Conservation (phyloP, 1,140 invertebrate genomes). For the Euwallacea fornicatus region DNA sequence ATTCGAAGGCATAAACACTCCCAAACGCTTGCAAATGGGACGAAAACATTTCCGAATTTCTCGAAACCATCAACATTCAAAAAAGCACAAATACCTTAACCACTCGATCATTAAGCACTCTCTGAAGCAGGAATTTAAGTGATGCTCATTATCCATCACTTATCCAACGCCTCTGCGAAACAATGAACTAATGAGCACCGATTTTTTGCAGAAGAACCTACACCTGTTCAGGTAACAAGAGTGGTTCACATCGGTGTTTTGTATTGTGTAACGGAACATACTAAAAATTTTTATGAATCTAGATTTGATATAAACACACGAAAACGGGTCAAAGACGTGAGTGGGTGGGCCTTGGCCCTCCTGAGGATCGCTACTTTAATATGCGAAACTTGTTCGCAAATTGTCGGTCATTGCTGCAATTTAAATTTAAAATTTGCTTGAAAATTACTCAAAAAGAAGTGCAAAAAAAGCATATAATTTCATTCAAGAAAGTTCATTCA, state of each 20-base stretch:
- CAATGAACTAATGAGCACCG: constrained; percentile 10
- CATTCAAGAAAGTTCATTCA: constrained; percentile 10
- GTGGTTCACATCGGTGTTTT: too few species aligned
- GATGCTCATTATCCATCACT: constrained; percentile 10
- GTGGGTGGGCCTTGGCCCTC: constrained; percentile 30
- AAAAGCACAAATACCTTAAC: too few species aligned
- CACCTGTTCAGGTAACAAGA: too few species aligned
- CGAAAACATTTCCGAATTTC: too few species aligned
- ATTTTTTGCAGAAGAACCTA: neutral
- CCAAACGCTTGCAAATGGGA: too few species aligned
- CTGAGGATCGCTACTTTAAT: constrained; percentile 23
- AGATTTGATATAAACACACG: neutral
- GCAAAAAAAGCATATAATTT: neutral
- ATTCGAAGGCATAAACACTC: too few species aligned
- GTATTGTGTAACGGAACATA: too few species aligned
- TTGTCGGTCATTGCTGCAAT: constrained; percentile 11
- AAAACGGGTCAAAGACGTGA: constrained; percentile 36
- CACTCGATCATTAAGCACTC: too few species aligned
- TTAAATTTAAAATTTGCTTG: neutral
- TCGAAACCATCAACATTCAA: too few species aligned
- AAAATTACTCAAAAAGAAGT: too few species aligned
- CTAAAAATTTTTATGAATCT: too few species aligned
- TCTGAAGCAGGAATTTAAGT: neutral
- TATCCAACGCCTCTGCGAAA: constrained; percentile 8
- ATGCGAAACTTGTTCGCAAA: constrained; percentile 15